Evolutionary conservation across 2,797 vertebrate genomes (phyloP).

Genomic region (Xiphorhynchus erythropygius): DNA sequence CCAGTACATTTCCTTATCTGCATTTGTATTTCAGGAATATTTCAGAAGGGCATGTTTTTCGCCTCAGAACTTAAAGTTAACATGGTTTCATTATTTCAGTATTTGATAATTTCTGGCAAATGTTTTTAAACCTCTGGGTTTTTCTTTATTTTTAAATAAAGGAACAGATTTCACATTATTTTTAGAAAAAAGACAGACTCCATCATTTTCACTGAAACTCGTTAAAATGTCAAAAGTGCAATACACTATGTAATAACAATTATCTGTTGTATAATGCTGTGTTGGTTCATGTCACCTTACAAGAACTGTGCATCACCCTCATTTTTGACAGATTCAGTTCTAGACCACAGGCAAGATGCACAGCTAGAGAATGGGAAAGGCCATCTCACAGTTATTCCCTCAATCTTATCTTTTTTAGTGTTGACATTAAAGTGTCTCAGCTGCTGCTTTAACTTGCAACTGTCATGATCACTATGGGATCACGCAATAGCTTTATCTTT

Average conservation of each 20-base stretch:
- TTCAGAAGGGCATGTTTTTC: background rate
- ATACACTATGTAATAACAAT: background rate
- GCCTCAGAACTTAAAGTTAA: background rate
- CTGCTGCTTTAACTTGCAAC: background rate
- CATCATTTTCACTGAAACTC: background rate
- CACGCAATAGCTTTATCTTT: background rate
- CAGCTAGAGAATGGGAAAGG: background rate
- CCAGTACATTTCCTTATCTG: background rate
- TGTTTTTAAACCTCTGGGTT: background rate
- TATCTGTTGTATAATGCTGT: background rate
- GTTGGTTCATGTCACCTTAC: background rate
- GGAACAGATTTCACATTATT: background rate
- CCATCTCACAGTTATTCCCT: background rate
- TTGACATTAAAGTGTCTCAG: background rate
- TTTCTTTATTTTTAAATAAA: background rate
- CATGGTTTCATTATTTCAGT: background rate
- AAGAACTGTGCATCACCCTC: background rate
- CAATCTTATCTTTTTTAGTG: background rate
- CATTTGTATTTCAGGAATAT: background rate
- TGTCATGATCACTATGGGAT: background rate
- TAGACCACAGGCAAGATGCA: background rate
- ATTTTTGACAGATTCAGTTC: background rate
- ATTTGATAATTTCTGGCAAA: background rate
- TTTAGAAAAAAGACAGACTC: background rate
- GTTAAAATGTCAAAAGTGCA: background rate